Percentiles rank a stretch among this genome's conserved stretches.
phyloP scores from a whole-genome alignment of 2,888 invertebrate species.

The Pheosia tremula region DNA sequence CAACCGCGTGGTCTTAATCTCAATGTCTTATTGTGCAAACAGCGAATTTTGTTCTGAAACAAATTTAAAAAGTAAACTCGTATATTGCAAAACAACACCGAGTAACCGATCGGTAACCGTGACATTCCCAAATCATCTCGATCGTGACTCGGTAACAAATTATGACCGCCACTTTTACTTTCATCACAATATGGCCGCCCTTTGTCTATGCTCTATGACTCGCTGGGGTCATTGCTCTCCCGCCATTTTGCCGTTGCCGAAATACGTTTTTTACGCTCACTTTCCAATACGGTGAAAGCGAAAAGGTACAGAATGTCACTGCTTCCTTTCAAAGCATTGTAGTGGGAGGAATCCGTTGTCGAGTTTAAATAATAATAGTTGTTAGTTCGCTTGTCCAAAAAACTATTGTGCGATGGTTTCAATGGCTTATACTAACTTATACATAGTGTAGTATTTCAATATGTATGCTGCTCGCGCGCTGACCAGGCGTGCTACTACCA shows the following conservation, averaged over 20 bases:
- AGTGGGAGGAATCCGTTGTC: conserved; percentile 71
- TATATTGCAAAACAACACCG: conserved; percentile 62
- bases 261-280: conserved; percentile 83
- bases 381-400: conserved; percentile 53
- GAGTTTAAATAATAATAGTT: conserved; percentile 71
- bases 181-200: conserved; percentile 72
- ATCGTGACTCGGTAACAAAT: conserved; percentile 65
- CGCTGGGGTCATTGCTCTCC: conserved; percentile 70
- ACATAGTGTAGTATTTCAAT: conserved; percentile 20
- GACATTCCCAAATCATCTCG: conserved; percentile 81
- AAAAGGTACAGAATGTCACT: conserved; percentile 81
- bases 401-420: conserved; percentile 62
- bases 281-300: conserved; percentile 84
- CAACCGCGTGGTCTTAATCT: conserved; percentile 22
- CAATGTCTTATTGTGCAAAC: conserved; percentile 54
- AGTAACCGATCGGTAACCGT: conserved; percentile 64
- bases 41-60: conserved; percentile 25
- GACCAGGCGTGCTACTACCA: conserved; percentile 5
- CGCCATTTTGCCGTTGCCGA: conserved; percentile 79
- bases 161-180: conserved; percentile 74
- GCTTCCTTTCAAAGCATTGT: conserved; percentile 80
- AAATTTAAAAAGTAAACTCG: conserved; percentile 43
- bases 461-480: conserved; percentile 7
- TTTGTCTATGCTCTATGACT: conserved; percentile 76
- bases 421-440: conserved; percentile 37